Conservation (phyloP, 2,113 vertebrate species). For the Leucopsar rothschildi region DNA sequence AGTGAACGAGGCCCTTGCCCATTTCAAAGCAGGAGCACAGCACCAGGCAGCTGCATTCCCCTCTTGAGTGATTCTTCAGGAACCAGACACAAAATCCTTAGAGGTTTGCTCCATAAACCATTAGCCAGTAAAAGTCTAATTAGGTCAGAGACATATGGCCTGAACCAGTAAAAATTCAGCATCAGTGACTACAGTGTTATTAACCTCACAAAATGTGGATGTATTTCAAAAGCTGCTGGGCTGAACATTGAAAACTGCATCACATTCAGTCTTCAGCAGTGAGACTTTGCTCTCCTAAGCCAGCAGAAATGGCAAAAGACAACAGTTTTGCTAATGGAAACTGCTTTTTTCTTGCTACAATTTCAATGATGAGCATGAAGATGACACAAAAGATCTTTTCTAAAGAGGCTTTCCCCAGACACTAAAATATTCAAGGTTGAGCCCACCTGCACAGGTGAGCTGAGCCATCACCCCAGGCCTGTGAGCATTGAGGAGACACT, state of each 20-base stretch:
- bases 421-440: neutral
- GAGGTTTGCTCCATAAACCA: neutral
- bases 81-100: neutral
- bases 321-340: neutral
- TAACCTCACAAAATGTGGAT: neutral
- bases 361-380: neutral
- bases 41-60: neutral
- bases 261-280: rapidly evolving
- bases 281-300: neutral
- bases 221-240: neutral
- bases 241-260: neutral
- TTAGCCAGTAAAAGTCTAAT: neutral
- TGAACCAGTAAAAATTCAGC: neutral
- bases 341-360: neutral
- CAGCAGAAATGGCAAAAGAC: neutral
- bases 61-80: neutral
- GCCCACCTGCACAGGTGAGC: neutral
- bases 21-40: neutral
- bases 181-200: rapidly evolving
- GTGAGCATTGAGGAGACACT: neutral
- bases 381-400: neutral
- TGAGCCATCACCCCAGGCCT: neutral
- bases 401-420: neutral
- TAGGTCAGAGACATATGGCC: neutral
- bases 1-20: rapidly evolving